Percentiles rank a stretch among this genome's conserved stretches.
phyloP scores from a whole-genome alignment of 2,113 vertebrate species.

The Ochotona curzoniae region DNA sequence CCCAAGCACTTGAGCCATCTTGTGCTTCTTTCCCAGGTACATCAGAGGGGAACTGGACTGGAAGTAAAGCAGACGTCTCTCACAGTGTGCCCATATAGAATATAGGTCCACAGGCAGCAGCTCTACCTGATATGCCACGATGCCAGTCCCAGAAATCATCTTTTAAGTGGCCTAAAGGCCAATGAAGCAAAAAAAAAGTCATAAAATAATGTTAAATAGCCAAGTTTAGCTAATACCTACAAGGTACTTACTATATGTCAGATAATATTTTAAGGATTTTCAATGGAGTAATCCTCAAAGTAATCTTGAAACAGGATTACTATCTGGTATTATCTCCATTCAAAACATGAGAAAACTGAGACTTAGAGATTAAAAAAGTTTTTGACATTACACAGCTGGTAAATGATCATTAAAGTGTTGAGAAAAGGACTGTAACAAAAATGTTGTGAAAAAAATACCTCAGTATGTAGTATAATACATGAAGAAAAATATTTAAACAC shows the following conservation, averaged over 20 bases:
- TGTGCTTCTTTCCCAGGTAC: no score
- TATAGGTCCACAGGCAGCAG: no score
- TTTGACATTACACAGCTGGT: not conserved
- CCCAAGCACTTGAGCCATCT: no score
- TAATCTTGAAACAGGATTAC: not conserved
- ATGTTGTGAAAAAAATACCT: not conserved
- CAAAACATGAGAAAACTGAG: not conserved
- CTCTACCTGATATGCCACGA: no score
- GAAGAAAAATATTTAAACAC: constrained; percentile 12
- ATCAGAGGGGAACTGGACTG: no score
- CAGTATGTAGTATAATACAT: not conserved
- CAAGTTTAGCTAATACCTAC: constrained; percentile 8
- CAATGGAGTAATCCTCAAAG: not conserved
- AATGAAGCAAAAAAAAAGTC: constrained; percentile 16
- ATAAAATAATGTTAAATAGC: not conserved
- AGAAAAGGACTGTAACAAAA: constrained; percentile 19
- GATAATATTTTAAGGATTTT: no score
- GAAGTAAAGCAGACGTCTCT: no score
- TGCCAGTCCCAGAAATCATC: not conserved
- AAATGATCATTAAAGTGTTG: not conserved
- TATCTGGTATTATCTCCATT: not conserved
- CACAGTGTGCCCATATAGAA: no score
- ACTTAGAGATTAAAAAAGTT: not conserved
- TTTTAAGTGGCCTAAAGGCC: not conserved
- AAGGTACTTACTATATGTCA: not conserved